Base-by-base conservation (phyloP, 2,797 vertebrate genomes). In the Gobio occitaniae region DNA sequence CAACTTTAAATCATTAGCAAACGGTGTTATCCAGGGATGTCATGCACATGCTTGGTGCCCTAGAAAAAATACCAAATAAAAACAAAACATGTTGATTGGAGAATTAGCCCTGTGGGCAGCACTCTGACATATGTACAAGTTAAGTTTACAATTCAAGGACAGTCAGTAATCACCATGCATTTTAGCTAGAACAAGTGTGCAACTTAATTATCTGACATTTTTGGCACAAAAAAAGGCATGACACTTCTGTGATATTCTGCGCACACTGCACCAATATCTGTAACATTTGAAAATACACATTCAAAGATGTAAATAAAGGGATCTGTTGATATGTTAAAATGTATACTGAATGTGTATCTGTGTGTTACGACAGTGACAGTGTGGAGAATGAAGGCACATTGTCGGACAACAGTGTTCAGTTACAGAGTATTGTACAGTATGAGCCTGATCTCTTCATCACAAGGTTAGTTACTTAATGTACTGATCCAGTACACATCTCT, bases 381-480 rank as follows among this genome's bases (percentile, higher is more conserved):
- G 90, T 94, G 0, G 98, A 99, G 90, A 92, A 90, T 88, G 92
- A 94, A 1, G 92, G 79, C 0, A 97, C 96, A 0, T 85, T 95
- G 15, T 91, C 84, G 0, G 97, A 99, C 91, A 99, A 99, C 88
- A 90, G 65, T 0, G 96, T 92, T 21, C 95, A 94, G 84, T 91
- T 96, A 70, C 93, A 94, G 6, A 94, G 91, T 36, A 91, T 95
- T 78, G 82, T 99, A 86, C 96, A 93, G 72, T 98, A 99, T 1
- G 95, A 98, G 84, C 96, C 97, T 0, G 96, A 97, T 80, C 92
- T 98, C 80, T 95, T 97, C 86, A 92, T 97, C 48, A 96, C 94
- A 87, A 98, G 97, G 97, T 95, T 25, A n/a, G 91, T 79, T 70
- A 38, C 61, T 47, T 32, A 16, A 15, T 59, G 10, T 25, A 5